Conservation (phyloP, 64 coral and sea anemone genomes). For the Montipora cactus region DNA sequence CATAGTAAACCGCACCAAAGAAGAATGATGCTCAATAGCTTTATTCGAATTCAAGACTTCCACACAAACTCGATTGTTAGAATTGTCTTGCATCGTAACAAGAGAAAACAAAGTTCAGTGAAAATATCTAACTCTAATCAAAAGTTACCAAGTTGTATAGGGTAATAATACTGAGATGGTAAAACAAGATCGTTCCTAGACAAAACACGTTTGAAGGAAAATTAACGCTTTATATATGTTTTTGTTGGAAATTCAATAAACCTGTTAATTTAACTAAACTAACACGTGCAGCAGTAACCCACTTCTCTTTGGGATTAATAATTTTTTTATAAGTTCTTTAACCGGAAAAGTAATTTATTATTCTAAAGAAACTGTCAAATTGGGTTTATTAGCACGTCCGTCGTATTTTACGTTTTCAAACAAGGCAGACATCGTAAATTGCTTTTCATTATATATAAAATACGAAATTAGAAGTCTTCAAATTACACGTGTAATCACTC, state of each 20-base stretch:
- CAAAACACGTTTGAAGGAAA: neutral
- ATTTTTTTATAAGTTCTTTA: neutral
- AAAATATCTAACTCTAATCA: neutral
- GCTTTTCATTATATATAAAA: neutral
- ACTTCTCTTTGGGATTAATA: neutral
- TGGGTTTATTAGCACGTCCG: neutral
- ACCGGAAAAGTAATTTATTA: neutral
- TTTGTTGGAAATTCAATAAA: neutral
- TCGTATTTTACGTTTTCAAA: neutral
- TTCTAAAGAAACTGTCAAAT: neutral
- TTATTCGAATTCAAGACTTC: too few species aligned
- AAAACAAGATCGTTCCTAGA: neutral
- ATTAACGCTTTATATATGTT: neutral
- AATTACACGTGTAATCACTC: neutral
- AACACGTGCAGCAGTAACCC: neutral
- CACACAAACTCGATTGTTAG: too few species aligned
- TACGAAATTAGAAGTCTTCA: neutral
- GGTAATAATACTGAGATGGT: neutral
- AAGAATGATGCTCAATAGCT: too few species aligned
- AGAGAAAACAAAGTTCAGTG: too few species aligned
- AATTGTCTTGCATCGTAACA: too few species aligned
- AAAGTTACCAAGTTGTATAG: neutral
- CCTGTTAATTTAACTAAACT: neutral
- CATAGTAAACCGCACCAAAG: too few species aligned
- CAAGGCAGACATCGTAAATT: neutral